phyloP scores from a whole-genome alignment of 2,888 invertebrate species.

The Oscheius sp. region DNA sequence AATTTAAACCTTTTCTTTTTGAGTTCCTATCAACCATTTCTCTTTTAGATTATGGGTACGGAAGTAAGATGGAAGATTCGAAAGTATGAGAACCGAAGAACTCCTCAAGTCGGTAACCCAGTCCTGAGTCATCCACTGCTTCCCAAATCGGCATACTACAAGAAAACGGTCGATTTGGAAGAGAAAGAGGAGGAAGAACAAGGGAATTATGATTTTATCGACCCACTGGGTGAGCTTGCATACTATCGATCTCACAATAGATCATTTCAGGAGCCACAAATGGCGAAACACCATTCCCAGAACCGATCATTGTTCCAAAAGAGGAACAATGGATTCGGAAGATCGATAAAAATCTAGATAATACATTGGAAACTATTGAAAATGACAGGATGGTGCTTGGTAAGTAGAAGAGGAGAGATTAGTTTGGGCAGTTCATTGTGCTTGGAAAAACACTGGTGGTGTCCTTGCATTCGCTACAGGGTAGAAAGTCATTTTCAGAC shows the following conservation, averaged over 20 bases:
- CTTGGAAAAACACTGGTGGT: background rate
- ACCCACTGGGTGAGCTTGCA: slow-evolving; percentile 29
- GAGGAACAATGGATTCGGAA: background rate
- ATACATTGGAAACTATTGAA: slow-evolving; percentile 35
- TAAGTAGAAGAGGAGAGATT: background rate
- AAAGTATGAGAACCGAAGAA: background rate
- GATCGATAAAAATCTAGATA: slow-evolving; percentile 21
- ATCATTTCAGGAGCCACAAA: slow-evolving; percentile 18
- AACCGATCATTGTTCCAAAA: slow-evolving; percentile 1
- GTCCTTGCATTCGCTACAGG: no score
- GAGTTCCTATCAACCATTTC: background rate
- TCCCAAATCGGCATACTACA: slow-evolving; percentile 34
- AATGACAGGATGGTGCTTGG: slow-evolving; percentile 33
- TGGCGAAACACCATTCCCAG: slow-evolving; percentile 13
- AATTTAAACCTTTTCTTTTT: slow-evolving; percentile 8
- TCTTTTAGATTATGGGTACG: slow-evolving; percentile 12
- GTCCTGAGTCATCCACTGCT: slow-evolving; percentile 35
- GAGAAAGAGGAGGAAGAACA: slow-evolving; percentile 15
- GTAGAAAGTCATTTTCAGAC: slow-evolving; percentile 44
- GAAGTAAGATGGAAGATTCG: slow-evolving; percentile 21
- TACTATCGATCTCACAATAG: background rate
- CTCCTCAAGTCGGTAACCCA: slow-evolving; percentile 6
- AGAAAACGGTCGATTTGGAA: background rate
- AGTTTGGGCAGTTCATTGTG: no score
- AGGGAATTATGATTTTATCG: slow-evolving; percentile 27